These are phyloP conservation scores for Chloebia gouldiae DNA, from an alignment of 2,113 vertebrate genomes.

Conservation along the genomic window DNA sequence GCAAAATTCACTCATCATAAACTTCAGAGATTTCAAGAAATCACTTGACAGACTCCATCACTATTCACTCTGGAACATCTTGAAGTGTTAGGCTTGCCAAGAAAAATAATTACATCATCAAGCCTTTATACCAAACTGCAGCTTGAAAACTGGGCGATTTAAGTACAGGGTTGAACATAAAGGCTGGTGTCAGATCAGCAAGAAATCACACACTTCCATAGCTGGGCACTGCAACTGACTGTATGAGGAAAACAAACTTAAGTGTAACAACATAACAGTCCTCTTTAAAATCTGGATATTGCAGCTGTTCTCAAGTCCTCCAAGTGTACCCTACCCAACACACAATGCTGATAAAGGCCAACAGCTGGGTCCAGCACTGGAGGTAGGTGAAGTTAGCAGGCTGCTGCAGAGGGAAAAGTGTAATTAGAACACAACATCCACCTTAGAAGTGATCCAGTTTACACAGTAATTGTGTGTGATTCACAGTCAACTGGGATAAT, in stretches of 20 bases:
- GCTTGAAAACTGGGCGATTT: slow-evolving; percentile 23
- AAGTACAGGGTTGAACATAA: neutral
- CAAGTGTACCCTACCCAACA: neutral
- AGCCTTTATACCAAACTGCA: slow-evolving; percentile 33
- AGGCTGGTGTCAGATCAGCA: slow-evolving; percentile 11
- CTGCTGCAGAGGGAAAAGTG: neutral
- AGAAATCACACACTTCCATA: neutral
- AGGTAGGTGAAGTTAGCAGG: neutral
- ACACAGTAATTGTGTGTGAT: neutral
- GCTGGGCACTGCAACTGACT: neutral
- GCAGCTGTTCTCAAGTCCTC: neutral
- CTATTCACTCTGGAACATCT: slow-evolving; percentile 56
- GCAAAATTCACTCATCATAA: slow-evolving; percentile 63
- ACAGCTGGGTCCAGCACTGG: neutral
- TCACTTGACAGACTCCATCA: slow-evolving; percentile 43
- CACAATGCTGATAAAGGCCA: neutral
- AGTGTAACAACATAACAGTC: neutral
- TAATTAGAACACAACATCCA: neutral
- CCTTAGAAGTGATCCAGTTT: neutral
- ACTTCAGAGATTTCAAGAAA: slow-evolving; percentile 59
- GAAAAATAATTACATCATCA: slow-evolving; percentile 58
- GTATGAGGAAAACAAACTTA: neutral
- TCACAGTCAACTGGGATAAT: neutral
- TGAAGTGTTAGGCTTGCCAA: slow-evolving; percentile 41
- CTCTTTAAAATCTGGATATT: neutral